phyloP scores from a whole-genome alignment of 2,113 vertebrate species.

The Bothrops jararaca region DNA sequence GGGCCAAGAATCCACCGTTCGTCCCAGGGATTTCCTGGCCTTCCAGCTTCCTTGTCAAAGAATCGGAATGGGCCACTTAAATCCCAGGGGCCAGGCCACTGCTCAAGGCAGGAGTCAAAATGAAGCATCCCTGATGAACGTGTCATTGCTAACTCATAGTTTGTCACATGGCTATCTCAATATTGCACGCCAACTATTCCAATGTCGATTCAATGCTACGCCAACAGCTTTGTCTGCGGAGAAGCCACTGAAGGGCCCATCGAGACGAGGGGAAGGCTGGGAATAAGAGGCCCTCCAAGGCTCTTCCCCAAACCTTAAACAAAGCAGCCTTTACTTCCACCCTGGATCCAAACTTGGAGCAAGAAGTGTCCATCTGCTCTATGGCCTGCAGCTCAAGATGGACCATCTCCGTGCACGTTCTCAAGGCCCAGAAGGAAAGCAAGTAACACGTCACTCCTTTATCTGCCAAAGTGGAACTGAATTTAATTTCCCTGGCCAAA shows the following conservation, averaged over 20 bases:
- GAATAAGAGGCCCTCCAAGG: neutral
- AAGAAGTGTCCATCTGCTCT: neutral
- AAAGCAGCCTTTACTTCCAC: neutral
- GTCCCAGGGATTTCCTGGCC: neutral
- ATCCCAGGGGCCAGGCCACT: neutral
- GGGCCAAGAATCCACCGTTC: neutral
- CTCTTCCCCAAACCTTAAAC: neutral
- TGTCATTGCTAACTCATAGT: neutral
- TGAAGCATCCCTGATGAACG: neutral
- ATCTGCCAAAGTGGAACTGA: neutral
- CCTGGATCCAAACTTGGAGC: too few relatives aligned
- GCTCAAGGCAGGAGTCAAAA: neutral
- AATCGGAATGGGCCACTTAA: neutral
- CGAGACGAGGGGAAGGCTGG: neutral
- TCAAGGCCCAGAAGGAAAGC: neutral
- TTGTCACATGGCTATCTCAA: neutral
- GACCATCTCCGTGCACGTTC: neutral
- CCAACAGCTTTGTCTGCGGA: neutral
- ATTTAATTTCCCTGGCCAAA: too few relatives aligned
- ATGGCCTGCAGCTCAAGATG: neutral
- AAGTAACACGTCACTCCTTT: neutral
- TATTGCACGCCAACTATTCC: neutral
- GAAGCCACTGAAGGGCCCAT: neutral
- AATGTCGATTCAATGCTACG: neutral
- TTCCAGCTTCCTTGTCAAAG: neutral